These are phyloP conservation scores for Agonopterix alstromeriana DNA, from an alignment of 2,888 invertebrate species.

Conservation along the genomic window DNA sequence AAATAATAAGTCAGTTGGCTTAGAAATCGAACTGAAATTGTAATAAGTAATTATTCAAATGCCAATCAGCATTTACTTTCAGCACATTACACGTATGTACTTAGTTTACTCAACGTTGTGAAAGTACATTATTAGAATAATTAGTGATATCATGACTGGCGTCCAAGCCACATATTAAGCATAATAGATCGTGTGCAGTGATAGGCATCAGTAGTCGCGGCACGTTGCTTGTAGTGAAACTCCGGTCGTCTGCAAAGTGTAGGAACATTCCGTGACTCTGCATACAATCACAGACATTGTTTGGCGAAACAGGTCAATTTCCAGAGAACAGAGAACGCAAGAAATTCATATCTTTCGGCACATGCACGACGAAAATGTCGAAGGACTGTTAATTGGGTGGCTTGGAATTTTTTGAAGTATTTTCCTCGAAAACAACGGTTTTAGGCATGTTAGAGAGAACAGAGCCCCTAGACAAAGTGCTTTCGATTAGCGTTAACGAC, in stretches of 20 bases:
- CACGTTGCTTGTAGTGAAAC: constrained; percentile 53
- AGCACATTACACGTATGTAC: too few relatives aligned
- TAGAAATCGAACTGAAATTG: too few relatives aligned
- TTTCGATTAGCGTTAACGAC: too few relatives aligned
- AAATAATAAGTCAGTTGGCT: too few relatives aligned
- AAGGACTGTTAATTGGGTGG: too few relatives aligned
- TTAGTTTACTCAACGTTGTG: neutral
- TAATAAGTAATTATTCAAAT: too few relatives aligned
- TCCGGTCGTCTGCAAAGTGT: constrained; percentile 18
- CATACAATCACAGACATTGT: constrained; percentile 44
- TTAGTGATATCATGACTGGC: constrained; percentile 33
- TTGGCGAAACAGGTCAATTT: constrained; percentile 52
- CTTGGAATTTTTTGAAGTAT: too few relatives aligned
- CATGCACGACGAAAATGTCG: neutral
- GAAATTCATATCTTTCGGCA: constrained; percentile 12
- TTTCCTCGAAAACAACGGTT: too few relatives aligned
- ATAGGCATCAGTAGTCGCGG: constrained; percentile 28
- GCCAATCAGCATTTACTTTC: too few relatives aligned
- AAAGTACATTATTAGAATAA: constrained; percentile 19
- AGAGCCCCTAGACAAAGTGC: too few relatives aligned
- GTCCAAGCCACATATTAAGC: constrained; percentile 17
- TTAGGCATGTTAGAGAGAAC: too few relatives aligned
- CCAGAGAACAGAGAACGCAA: constrained; percentile 42
- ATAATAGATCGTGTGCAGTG: neutral
- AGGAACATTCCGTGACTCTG: constrained; percentile 37